phyloP scores from a whole-genome alignment of 2,888 invertebrate species.

The Cosmorhoe ocellata region DNA sequence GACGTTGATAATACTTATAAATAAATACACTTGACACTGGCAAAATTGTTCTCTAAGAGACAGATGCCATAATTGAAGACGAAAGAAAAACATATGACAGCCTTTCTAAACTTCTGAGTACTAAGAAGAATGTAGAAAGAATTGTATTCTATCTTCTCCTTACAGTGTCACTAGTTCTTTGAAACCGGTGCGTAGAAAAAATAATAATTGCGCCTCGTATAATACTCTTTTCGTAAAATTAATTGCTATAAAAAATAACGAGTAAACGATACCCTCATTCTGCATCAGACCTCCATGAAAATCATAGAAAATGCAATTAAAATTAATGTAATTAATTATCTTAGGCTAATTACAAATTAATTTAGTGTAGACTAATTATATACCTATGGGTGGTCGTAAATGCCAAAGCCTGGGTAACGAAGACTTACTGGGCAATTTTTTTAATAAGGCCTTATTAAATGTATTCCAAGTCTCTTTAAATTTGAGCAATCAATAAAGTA shows the following conservation, averaged over 20 bases:
- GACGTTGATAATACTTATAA: too few species aligned
- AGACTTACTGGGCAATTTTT: slow-evolving; percentile 1
- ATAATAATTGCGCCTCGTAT: too few species aligned
- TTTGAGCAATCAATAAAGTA: not conserved
- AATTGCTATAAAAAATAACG: slow-evolving; percentile 1
- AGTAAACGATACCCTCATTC: not conserved
- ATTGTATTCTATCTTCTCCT: too few species aligned
- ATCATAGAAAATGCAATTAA: slow-evolving; percentile 16
- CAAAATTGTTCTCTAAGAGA: too few species aligned
- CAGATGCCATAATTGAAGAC: too few species aligned
- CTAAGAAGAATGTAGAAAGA: too few species aligned
- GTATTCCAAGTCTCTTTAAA: not conserved
- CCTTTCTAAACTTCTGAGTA: too few species aligned
- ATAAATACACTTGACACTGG: too few species aligned
- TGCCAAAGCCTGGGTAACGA: not conserved
- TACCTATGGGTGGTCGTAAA: slow-evolving; percentile 18
- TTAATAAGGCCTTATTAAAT: not conserved
- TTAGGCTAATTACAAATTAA: slow-evolving; percentile 17
- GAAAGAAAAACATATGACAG: too few species aligned
- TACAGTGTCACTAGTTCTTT: too few species aligned
- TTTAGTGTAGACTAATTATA: slow-evolving; percentile 9
- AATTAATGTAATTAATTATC: slow-evolving; percentile 24
- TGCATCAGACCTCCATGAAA: slow-evolving; percentile 3
- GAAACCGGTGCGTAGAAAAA: too few species aligned
- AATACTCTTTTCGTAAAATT: too few species aligned